Percentiles rank a stretch among this genome's conserved stretches.
Conservation (phyloP, 2,113 vertebrate genomes). For the Sinocyclocheilus rhinocerous region DNA sequence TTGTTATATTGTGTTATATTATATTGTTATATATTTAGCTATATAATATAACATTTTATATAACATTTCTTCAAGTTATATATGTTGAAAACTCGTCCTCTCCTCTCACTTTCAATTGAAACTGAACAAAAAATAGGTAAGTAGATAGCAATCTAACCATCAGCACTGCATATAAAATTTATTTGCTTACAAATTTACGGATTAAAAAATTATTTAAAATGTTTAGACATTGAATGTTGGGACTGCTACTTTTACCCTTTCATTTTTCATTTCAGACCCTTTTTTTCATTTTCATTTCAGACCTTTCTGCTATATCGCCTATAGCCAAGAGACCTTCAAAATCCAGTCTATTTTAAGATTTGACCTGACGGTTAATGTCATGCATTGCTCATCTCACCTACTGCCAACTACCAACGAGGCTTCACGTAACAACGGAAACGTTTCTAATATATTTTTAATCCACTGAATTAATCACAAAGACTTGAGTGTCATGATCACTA, state of each 20-base stretch:
- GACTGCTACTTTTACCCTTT: not conserved
- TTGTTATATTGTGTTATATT: too few species aligned
- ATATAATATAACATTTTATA: too few species aligned
- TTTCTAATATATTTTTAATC: not conserved
- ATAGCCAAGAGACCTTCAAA: slow-evolving; percentile 13
- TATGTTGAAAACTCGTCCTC: too few species aligned
- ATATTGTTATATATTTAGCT: too few species aligned
- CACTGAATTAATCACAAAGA: not conserved
- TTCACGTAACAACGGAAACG: not conserved
- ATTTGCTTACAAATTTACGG: not conserved
- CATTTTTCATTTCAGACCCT: too few species aligned
- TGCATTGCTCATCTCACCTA: not conserved
- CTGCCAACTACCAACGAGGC: not conserved
- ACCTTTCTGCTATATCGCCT: not conserved
- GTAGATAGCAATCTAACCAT: not conserved
- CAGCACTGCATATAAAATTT: not conserved
- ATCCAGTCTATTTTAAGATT: slow-evolving; percentile 9
- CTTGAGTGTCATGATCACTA: not conserved
- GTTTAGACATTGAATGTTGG: not conserved
- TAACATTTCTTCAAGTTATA: too few species aligned
- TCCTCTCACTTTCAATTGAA: too few species aligned
- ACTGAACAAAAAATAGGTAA: too few species aligned
- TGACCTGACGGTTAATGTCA: slow-evolving; percentile 22
- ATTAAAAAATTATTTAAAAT: not conserved
- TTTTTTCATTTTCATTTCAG: too few species aligned